Base-by-base conservation (phyloP, 2,888 invertebrate genomes). In the Vanessa cardui region DNA sequence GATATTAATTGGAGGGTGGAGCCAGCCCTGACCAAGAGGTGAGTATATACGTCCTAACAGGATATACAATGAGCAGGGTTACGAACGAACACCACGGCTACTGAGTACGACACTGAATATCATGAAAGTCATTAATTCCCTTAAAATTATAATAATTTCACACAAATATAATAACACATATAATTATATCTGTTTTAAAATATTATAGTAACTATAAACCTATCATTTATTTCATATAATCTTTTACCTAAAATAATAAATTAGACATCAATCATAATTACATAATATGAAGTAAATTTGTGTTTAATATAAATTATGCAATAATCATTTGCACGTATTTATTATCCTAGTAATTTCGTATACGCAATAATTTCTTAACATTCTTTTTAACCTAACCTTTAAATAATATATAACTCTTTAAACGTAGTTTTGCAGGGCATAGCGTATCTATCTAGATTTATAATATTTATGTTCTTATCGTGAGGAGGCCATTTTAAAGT, bases 21-120 rank as follows among this genome's bases (percentile, higher is more conserved):
- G 84, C 80, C 81, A 83, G 80, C 60, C 77, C 76, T 69, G 79
- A 77, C 72, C 64, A 70, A 77, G 81, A 80, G 80, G 77, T 81
- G 81, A 71, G 69, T 68, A 39, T 7, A 62, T 9, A 8, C 46
- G 16, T 21, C 26, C 66, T 66, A 62, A 16, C 62, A 66, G 66
- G 66, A 66, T 66, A 66, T 50, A 66, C 49, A 50, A 33, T 44
- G 47, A 44, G 8, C 50, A 21, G 31, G 52, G 26, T 52, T 18
- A 54, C 45, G 31, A 61, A 20, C 5, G 6, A 9, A 58, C 20
- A 26, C 44, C 45, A 33, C 26, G 49, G 46, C 21, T 12, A 54
- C 44, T 62, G 5, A 39, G 39, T 8, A 61, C 49, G 59, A 26
- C 50, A 65, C 33, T 39, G 33, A 64, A 64, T 64, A 46, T 64